Percentiles rank a stretch among this genome's conserved stretches.
phyloP scores from a whole-genome alignment of 53 echinoderm and acorn worm genomes.

The Holothuria scabra region DNA sequence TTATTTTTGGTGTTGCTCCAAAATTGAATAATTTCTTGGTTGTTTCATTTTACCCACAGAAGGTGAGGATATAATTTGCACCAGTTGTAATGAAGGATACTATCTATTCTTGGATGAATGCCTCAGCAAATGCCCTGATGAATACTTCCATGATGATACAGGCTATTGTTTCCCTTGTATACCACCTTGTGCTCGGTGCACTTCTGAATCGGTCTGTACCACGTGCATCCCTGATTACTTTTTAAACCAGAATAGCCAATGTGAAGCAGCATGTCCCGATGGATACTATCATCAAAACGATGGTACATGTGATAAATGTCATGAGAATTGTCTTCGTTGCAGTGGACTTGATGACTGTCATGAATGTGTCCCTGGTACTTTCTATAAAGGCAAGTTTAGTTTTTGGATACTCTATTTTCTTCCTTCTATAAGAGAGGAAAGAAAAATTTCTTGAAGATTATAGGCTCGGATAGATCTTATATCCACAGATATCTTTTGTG shows the following conservation, averaged over 20 bases:
- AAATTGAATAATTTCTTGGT: too few species aligned
- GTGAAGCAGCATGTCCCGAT: constrained; percentile 53
- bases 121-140: not conserved
- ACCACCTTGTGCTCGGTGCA: constrained; percentile 64
- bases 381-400: constrained; percentile 1
- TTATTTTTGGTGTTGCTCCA: too few species aligned
- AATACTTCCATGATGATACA: not conserved
- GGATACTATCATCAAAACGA: constrained; percentile 33
- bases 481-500: too few species aligned
- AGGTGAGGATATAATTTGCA: not conserved
- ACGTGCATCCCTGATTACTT: constrained; percentile 39
- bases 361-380: not conserved
- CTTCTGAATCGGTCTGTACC: constrained; percentile 12
- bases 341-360: constrained; percentile 10
- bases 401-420: too few species aligned
- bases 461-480: too few species aligned
- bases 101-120: not conserved
- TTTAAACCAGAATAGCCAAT: constrained; percentile 39
- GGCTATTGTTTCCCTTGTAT: constrained; percentile 63
- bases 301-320: constrained; percentile 37
- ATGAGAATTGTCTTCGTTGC: constrained; percentile 41
- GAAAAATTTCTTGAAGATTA: too few species aligned
- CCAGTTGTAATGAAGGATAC: not conserved
- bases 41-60: not conserved
- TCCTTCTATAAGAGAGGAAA: too few species aligned